phyloP scores from a whole-genome alignment of 2,113 vertebrate species.

The Spermophilus dauricus region DNA sequence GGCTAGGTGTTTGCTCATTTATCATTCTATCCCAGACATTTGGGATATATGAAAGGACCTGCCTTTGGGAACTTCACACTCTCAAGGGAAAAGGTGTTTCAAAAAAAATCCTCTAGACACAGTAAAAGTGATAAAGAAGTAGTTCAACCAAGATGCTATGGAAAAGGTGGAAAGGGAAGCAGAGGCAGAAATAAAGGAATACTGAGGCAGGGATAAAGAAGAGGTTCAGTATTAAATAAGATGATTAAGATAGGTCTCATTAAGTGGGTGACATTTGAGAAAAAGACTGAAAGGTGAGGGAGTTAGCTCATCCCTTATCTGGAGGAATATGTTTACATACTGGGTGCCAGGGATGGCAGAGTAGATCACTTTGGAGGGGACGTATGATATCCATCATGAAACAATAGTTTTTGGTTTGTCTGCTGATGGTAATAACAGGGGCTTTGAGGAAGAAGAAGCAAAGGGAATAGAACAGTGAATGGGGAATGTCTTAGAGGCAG shows the following conservation, averaged over 20 bases:
- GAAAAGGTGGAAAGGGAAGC: neutral
- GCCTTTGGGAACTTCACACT: too few relatives aligned
- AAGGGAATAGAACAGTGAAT: neutral
- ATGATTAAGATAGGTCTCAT: neutral
- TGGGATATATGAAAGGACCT: too few relatives aligned
- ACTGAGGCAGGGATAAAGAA: neutral
- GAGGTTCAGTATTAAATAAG: neutral
- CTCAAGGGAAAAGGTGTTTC: accelerated
- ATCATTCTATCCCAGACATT: neutral
- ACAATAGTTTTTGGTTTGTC: neutral
- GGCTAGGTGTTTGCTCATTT: neutral
- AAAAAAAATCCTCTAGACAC: neutral
- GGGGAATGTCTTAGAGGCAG: neutral
- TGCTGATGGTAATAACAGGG: neutral
- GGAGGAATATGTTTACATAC: neutral
- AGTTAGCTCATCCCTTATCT: neutral
- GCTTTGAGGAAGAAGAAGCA: neutral
- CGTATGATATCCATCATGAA: neutral
- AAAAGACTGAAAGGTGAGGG: neutral
- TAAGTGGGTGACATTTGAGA: neutral
- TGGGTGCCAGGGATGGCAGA: neutral
- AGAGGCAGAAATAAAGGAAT: neutral
- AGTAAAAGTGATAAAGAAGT: neutral
- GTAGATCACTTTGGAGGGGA: neutral
- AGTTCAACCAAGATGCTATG: neutral